Percentiles rank a stretch among this genome's conserved stretches.
These are phyloP conservation scores for Hiodon tergisus DNA, from an alignment of 2,113 vertebrate genomes.

Conservation along the genomic window DNA sequence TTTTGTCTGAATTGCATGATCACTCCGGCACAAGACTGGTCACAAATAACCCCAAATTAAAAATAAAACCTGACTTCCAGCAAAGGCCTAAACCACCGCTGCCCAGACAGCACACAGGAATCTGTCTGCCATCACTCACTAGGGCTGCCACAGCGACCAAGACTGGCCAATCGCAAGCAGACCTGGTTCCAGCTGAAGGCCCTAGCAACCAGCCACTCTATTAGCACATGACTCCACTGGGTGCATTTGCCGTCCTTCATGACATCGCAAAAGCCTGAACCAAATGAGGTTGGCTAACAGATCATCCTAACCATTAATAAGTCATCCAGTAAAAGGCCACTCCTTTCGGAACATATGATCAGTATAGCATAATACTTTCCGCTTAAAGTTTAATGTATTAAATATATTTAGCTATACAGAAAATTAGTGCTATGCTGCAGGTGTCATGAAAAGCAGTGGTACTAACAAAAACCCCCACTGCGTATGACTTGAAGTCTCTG, in stretches of 20 bases:
- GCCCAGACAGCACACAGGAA: background rate
- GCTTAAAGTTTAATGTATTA: background rate
- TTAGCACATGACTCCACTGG: background rate
- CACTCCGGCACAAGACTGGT: background rate
- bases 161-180: background rate
- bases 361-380: too few relatives aligned
- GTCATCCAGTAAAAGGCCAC: background rate
- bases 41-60: background rate
- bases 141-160: constrained; percentile 33
- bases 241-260: constrained; percentile 6
- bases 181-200: background rate
- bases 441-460: background rate
- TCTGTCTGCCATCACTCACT: constrained; percentile 20
- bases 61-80: constrained; percentile 35
- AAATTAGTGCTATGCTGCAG: too few relatives aligned
- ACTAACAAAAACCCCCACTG: background rate
- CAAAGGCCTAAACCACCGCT: constrained; percentile 32
- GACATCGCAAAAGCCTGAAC: background rate
- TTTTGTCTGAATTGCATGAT: background rate
- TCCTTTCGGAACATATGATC: background rate
- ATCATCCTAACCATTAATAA: background rate
- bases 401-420: background rate
- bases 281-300: constrained; percentile 2
- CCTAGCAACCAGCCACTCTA: constrained; percentile 4
- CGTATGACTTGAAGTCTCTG: background rate